These are phyloP conservation scores for Crenichthys baileyi DNA, from an alignment of 2,797 vertebrate genomes.

Conservation along the genomic window DNA sequence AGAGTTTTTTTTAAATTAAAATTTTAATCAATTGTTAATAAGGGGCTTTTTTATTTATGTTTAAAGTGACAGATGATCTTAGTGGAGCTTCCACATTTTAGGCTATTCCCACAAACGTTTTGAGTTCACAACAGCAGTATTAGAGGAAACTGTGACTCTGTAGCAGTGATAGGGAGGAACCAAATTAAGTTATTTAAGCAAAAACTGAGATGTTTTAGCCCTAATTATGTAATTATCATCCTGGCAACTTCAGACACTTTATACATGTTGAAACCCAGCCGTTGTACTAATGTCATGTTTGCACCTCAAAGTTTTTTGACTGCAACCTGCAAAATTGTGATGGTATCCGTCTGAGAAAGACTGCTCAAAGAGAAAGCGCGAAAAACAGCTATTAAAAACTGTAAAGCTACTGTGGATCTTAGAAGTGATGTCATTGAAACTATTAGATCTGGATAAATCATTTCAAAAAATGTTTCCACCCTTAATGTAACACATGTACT, in stretches of 20 bases:
- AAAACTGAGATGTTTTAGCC: not conserved
- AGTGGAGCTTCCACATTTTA: not conserved
- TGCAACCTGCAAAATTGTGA: slow-evolving; percentile 1
- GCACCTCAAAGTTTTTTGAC: not conserved
- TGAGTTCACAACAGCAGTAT: not conserved
- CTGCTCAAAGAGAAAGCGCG: not conserved
- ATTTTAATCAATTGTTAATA: no score
- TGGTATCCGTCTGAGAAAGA: not conserved
- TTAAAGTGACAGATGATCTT: not conserved
- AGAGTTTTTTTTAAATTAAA: no score
- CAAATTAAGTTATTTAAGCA: not conserved
- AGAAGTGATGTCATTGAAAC: not conserved
- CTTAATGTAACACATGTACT: no score
- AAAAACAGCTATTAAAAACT: not conserved
- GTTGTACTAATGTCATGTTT: not conserved
- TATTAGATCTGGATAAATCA: not conserved
- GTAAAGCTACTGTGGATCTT: not conserved
- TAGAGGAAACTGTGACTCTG: not conserved
- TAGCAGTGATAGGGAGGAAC: not conserved
- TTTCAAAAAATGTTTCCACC: no score
- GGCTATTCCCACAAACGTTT: not conserved
- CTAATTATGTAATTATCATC: not conserved
- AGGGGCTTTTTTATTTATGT: not conserved
- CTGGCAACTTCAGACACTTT: no score
- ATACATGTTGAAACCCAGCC: not conserved